Percentiles rank a stretch among this genome's conserved stretches.
Evolutionary conservation across 1,140 invertebrate genomes (phyloP).

Genomic region (Sinella curviseta): DNA sequence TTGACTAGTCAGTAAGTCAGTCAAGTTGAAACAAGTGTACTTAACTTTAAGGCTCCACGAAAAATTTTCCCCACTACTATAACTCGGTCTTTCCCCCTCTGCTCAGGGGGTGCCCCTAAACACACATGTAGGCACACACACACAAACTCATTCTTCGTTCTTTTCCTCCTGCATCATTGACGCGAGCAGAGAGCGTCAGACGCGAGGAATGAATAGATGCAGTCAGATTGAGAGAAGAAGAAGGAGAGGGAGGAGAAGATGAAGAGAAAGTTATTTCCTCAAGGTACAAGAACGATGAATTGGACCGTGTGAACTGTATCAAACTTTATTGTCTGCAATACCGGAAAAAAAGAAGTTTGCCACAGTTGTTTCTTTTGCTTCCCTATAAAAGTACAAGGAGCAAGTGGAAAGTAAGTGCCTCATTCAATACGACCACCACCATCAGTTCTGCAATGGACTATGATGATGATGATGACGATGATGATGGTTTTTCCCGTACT

Average conservation of each 20-base stretch:
- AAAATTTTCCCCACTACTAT: not conserved
- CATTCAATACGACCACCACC: not conserved
- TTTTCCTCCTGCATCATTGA: not conserved
- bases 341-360: constrained; percentile 34
- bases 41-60: constrained; percentile 1
- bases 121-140: too few species aligned
- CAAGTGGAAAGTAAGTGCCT: not conserved
- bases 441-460: not conserved
- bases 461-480: too few species aligned
- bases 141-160: too few species aligned
- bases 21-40: constrained; percentile 14
- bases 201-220: constrained; percentile 8
- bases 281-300: constrained; percentile 39
- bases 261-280: constrained; percentile 45
- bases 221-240: not conserved
- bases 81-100: not conserved
- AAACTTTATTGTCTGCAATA: constrained; percentile 49
- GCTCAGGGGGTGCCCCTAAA: too few species aligned
- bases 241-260: not conserved
- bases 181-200: not conserved
- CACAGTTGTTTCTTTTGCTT: not conserved
- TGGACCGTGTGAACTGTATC: constrained; percentile 47
- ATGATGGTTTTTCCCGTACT: not conserved
- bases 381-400: not conserved
- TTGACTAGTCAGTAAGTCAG: not conserved